phyloP scores from a whole-genome alignment of 2,888 invertebrate genomes.

The Leptinotarsa peninsularis region DNA sequence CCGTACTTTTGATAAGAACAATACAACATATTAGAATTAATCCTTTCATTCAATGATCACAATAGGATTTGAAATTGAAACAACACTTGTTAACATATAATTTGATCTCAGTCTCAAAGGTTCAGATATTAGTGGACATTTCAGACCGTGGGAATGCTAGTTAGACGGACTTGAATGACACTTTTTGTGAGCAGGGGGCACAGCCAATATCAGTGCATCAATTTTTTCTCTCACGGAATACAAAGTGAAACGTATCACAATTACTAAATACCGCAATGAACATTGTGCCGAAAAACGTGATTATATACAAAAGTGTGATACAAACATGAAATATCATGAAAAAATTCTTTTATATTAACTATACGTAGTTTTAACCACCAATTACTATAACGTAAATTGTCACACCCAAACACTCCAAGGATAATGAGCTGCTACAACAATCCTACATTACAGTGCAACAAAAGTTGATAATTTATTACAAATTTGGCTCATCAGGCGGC shows the following conservation, averaged over 20 bases:
- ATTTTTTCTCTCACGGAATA: not conserved
- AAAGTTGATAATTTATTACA: constrained; percentile 30
- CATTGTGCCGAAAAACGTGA: constrained; percentile 5
- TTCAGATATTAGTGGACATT: constrained; percentile 48
- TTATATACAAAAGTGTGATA: constrained; percentile 9
- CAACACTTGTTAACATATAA: constrained; percentile 43
- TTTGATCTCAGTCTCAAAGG: constrained; percentile 52
- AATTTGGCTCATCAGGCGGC: constrained; percentile 44
- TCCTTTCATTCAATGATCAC: constrained; percentile 11
- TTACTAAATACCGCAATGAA: not conserved
- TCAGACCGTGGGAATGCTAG: constrained; percentile 46
- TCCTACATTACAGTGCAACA: constrained; percentile 23
- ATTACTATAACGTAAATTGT: not conserved
- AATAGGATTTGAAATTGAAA: constrained; percentile 38
- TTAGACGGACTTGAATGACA: constrained; percentile 1
- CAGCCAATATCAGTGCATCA: not conserved
- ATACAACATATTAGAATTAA: not conserved
- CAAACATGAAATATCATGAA: not conserved
- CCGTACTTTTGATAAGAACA: too few relatives aligned
- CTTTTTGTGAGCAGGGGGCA: constrained; percentile 4
- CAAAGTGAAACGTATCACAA: not conserved
- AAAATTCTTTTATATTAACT: constrained; percentile 7
- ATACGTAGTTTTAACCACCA: not conserved
- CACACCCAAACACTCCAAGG: constrained; percentile 12
- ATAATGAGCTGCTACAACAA: constrained; percentile 21